A percentile compares a stretch with the other conserved stretches of the same genome.
Conservation (phyloP, 2,113 vertebrate species). For the Neomonachus schauinslandi region DNA sequence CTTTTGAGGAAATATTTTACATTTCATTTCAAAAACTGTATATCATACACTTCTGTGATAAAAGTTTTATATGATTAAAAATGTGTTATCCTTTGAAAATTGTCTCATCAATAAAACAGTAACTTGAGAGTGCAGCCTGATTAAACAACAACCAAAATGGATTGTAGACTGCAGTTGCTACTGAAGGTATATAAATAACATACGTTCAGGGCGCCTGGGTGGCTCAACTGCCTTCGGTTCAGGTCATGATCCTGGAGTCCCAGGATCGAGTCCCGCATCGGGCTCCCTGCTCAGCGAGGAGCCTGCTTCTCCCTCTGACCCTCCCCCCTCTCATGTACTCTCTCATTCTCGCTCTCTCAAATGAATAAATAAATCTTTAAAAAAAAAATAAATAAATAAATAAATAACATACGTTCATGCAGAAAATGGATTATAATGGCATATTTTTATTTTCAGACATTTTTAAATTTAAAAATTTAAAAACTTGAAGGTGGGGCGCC, state of each 20-base stretch:
- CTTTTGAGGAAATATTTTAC: background rate
- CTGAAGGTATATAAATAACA: background rate
- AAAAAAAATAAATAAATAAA: too few species aligned
- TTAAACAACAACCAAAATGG: background rate
- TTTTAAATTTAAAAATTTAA: constrained; percentile 1
- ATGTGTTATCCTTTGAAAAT: background rate
- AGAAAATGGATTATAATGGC: background rate
- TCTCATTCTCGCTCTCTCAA: too few species aligned
- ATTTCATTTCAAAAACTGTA: background rate
- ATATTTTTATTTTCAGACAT: background rate
- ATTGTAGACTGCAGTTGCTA: background rate
- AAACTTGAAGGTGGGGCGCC: background rate
- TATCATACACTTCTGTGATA: background rate
- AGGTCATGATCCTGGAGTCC: too few species aligned
- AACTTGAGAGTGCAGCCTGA: background rate
- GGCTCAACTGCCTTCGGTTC: too few species aligned
- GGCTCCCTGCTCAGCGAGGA: too few species aligned
- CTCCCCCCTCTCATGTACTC: too few species aligned
- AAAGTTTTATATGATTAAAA: background rate
- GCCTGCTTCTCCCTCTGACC: too few species aligned
- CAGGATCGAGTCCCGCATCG: too few species aligned
- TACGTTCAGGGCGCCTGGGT: too few species aligned
- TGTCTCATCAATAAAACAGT: background rate
- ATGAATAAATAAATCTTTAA: too few species aligned
- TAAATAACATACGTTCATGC: background rate